Base-by-base conservation (phyloP, 2,888 invertebrate species). In the Pristionchus exspectatus region DNA sequence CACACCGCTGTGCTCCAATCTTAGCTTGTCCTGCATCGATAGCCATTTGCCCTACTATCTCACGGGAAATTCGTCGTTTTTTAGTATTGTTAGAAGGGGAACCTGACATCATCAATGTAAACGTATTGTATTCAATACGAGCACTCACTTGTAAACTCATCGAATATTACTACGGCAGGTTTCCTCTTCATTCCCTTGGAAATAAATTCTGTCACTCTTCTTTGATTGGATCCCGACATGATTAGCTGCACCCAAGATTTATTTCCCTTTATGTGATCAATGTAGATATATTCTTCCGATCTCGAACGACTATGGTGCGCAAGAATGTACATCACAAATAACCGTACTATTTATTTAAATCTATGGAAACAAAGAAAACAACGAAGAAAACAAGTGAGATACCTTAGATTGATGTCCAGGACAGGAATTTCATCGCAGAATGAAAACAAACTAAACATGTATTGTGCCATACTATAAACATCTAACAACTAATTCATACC, bases 351-450 rank as follows among this genome's bases (percentile, higher is more conserved):
- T 56, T 84, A 30, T 84, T 56, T 84, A 18, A 81, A 27, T 84
- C 81, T 81, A 44, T 56, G 14, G 56, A 84, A 81, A 84, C 84
- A 84, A 84, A 54, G 33, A 84, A 84, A 27, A 84, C 27, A 84
- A 84, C 84, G 27, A 56, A 21, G 84, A 54, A 38, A 63, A 33
- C 54, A 63, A 63, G 33, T 84, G 84, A 84, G 84, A 84, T 84
- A 59, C 84, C 27, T 44, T 77, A 77, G 81, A 83, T 56, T 84
- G 50, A 54, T 50, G 81, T 83, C 81, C 38, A 56, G 84, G 84
- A 84, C 54, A 84, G 84, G 84, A 84, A 84, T 84, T 84, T 84
- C 84, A 84, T 84, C 84, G 54, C 30, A 30, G 81, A 27, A 81
- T 24, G 44, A 33, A 86, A 86, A 63, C n/a, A 50, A 84, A 27